These are phyloP conservation scores for Leucophenga montana DNA, from an alignment of 2,888 invertebrate species.

Conservation along the genomic window DNA sequence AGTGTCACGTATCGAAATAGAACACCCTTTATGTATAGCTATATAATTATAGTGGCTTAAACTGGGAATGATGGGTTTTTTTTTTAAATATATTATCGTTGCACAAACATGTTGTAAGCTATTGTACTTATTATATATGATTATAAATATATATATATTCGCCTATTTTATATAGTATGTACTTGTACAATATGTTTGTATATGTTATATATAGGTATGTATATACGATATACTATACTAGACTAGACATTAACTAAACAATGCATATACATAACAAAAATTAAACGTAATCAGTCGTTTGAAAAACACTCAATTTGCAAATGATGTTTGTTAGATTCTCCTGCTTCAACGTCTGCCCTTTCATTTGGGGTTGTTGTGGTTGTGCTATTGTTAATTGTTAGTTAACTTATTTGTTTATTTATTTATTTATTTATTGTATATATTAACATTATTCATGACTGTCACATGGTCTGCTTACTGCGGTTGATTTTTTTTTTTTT, in stretches of 20 bases:
- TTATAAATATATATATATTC: no score
- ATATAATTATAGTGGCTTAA: no score
- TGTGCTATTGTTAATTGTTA: background rate
- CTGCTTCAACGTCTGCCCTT: background rate
- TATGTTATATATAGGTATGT: no score
- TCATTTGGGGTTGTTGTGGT: background rate
- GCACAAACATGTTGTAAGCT: background rate
- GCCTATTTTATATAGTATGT: no score
- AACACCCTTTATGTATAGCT: no score
- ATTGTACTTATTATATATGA: no score
- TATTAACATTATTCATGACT: background rate
- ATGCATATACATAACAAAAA: conserved; percentile 8
- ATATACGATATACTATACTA: no score
- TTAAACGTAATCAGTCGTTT: conserved; percentile 39
- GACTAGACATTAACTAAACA: background rate
- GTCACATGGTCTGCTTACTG: conserved; percentile 16
- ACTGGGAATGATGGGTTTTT: no score
- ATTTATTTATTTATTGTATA: conserved; percentile 2
- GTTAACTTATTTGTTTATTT: conserved; percentile 5
- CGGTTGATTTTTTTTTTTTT: background rate
- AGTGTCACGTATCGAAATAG: no score
- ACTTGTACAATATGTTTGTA: no score
- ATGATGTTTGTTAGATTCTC: conserved; percentile 6
- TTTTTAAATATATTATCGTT: conserved; percentile 2
- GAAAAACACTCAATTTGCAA: conserved; percentile 31